Evolutionary conservation across 2,113 vertebrate species (phyloP), one percentile per base, ranked within the genome.

Genomic region (Aspidoscelis tigris): DNA sequence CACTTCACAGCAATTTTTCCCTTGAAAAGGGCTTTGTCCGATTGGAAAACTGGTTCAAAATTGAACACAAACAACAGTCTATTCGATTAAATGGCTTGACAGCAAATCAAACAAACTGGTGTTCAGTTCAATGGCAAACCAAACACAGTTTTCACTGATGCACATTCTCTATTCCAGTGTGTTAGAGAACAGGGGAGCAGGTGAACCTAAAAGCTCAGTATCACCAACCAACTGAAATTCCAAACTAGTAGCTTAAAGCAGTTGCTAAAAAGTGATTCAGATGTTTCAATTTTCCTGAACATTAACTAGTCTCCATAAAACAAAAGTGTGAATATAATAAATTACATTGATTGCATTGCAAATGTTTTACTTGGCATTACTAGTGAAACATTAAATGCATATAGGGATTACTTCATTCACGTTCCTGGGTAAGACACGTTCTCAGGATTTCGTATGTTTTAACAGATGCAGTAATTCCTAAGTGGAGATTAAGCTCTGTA

Each of bases 401-500:
- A 21, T 7, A 74, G 22, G 21, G 18, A 10, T 8, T 50, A 10
- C 21, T 44, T n/a, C 11, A 76, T 33, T 44, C 22, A 24, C 22
- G 72, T 26, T 9, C 4, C 26, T 75, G 73, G 24, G 24, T 75
- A n/a, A 39, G 73, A 75, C 24, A 50, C 24, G 26, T 47, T 50
- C 44, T 26, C 47, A 6, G 12, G 5, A 20, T n/a, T 39, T 61
- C 33, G 72, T n/a, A 82, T 73, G 70, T 26, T 7, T 26, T 53
- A 82, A 66, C 81, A 84, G 39, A 69, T 61, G 75, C 20, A 16
- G 24, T 47, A 8, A 61, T 84, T 64, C 43, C 76, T 61, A 84
- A 61, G 4, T 78, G 39, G 68, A 78, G 41, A 84, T 78, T 84
- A 64, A 72, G 41, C 76, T 78, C 66, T 47, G 9, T 44, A 43